Base-by-base conservation (phyloP, 2,888 invertebrate genomes). In the Synergus umbraculus region DNA sequence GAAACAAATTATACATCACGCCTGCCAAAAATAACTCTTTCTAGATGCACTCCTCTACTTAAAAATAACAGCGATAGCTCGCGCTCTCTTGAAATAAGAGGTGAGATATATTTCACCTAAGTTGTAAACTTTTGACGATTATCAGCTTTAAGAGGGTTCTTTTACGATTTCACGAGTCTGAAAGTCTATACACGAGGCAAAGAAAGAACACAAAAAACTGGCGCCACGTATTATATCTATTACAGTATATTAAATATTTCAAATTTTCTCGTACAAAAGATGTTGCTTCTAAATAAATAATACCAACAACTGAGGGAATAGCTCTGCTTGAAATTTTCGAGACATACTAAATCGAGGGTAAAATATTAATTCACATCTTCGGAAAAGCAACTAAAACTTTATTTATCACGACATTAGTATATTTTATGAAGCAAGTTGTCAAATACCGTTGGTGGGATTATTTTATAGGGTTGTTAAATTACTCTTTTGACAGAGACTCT, bases 1-100 rank as follows among this genome's bases (percentile, higher is more conserved):
- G 69, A 69, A 69, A 29, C 7, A 29, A 49, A 69, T 69, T 69
- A 49, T 69, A 69, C 29, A 69, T 69, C 69, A 69, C 69, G 49
- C 46, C 69, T 29, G 46, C 22, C 69, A 49, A 69, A 69, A 69
- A 69, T 69, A 69, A 69, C 49, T 69, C 69, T 69, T 69, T 69
- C 49, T 69, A 69, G 49, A 63, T 60, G 63, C 63, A 46, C 69
- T 15, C 8, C 69, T 69, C 46, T 69, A 69, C 69, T 69, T 69
- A 69, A 69, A 69, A 69, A 69, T 69, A 69, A 49, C 69, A 29
- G 46, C 15, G 15, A 49, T 69, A 49, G 46, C 29, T 69, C 69
- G 46, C 49, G 29, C 29, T 9, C 29, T 69, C 69, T 49, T 69
- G 49, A 69, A 69, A 69, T 69, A 49, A 69, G 69, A 69, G 69